Base-by-base conservation (phyloP, 2,888 invertebrate species). In the Xestoiulus laeticollis region DNA sequence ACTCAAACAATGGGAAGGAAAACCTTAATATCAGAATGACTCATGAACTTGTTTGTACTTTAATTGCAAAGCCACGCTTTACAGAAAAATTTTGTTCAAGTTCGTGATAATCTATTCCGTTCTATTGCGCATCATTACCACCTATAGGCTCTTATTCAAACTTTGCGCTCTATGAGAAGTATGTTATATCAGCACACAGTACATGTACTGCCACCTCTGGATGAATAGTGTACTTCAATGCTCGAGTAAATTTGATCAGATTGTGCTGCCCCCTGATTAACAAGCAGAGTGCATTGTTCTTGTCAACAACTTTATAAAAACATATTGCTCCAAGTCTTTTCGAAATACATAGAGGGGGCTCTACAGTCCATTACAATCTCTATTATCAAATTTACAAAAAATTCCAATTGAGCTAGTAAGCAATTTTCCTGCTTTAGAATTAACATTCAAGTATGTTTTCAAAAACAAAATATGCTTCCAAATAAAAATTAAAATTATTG, bases 1-100 rank as follows among this genome's bases (percentile, higher is more conserved):
- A 59, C 59, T 59, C 59, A 14, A 59, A 59, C 59, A 59, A 59
- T 59, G 59, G 19, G n/a, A 5, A 59, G n/a, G n/a, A 59, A 59
- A 59, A 59, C 59, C n/a, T 59, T 19, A 59, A 59, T n/a, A 48
- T n/a, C 59, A 59, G n/a, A 59, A n/a, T 59, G 59, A 59, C 59
- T 59, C 59, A n/a, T 59, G 59, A n/a, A 59, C 19, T 19, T 59
- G 59, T 14, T 59, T n/a, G 3, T 16, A n/a, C n/a, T n/a, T n/a
- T n/a, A 59, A 19, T 59, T 59, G 59, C 59, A 3, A 59, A 59
- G 48, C n/a, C 59, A 59, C 59, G 59, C 59, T 59, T 59, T 59
- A n/a, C 59, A 59, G 59, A 59, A 59, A n/a, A 48, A 8, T 48
- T 48, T 8, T 48, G 48, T 16, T 48, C 59, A n/a, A n/a, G 59